phyloP scores from a whole-genome alignment of 2,888 invertebrate genomes.

The Branchipolynoe longqiensis region DNA sequence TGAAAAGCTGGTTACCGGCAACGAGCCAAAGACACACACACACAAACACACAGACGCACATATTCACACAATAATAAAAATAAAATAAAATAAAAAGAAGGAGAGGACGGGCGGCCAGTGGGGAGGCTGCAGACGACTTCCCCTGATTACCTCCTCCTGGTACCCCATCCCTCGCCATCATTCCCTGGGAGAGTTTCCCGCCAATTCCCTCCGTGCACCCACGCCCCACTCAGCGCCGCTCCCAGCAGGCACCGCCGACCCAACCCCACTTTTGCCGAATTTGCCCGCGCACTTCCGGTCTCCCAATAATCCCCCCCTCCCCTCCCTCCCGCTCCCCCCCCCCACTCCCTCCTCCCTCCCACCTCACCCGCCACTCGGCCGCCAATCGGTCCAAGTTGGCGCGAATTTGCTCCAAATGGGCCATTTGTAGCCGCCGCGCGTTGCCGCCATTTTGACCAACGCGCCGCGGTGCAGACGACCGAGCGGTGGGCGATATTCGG shows the following conservation, averaged over 20 bases:
- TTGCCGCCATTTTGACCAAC: constrained; percentile 24
- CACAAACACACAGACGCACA: too few relatives aligned
- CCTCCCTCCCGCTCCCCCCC: constrained; percentile 21
- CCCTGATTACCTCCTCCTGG: constrained; percentile 12
- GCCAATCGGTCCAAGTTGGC: constrained; percentile 1
- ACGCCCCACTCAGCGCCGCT: background rate
- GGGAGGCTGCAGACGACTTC: constrained; percentile 3
- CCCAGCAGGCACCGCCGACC: background rate
- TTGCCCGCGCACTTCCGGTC: constrained; percentile 41
- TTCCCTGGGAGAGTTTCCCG: background rate
- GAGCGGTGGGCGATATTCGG: constrained; percentile 35
- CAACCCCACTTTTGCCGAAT: constrained; percentile 47
- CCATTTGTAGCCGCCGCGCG: constrained; percentile 36
- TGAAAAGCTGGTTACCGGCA: too few relatives aligned
- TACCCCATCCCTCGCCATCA: background rate
- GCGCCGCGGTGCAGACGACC: constrained; percentile 19
- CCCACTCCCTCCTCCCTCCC: background rate
- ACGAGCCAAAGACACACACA: too few relatives aligned
- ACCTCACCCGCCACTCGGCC: constrained; percentile 38
- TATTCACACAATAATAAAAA: too few relatives aligned
- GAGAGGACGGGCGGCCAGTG: background rate
- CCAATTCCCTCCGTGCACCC: constrained; percentile 18
- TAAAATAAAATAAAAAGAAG: too few relatives aligned
- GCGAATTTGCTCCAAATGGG: constrained; percentile 23
- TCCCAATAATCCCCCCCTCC: background rate